These are phyloP conservation scores for Panthera uncia DNA, from an alignment of 2,113 vertebrate species.

Conservation along the genomic window DNA sequence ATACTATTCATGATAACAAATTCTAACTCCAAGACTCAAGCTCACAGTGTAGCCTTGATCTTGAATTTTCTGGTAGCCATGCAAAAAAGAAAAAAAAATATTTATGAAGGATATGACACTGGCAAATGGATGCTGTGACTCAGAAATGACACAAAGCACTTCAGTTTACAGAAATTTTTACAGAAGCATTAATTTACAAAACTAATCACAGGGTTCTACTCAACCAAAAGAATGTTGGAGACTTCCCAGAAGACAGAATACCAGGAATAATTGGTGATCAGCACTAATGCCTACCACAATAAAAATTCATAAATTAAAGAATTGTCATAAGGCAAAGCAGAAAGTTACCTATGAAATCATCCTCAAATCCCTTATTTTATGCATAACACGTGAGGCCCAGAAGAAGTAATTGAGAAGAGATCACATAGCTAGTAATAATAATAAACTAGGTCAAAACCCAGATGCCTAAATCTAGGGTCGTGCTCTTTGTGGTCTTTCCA, in stretches of 20 bases:
- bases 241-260: not conserved
- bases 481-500: not conserved
- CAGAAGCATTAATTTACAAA: not conserved
- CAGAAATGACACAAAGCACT: not conserved
- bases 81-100: not conserved
- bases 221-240: not conserved
- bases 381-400: not conserved
- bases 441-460: not conserved
- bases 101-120: not conserved
- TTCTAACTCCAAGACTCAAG: not conserved
- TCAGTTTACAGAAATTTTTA: not conserved
- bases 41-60: not conserved
- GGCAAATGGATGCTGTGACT: not conserved
- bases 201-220: not conserved
- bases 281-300: not conserved
- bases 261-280: not conserved
- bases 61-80: not conserved
- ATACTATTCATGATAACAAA: not conserved
- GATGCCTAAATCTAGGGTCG: not conserved
- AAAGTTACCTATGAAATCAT: not conserved
- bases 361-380: not conserved
- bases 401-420: not conserved
- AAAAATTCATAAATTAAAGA: not conserved
- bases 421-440: not conserved
- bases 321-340: not conserved